Conservation (phyloP, 2,113 vertebrate genomes). For the Sinocyclocheilus anshuiensis region DNA sequence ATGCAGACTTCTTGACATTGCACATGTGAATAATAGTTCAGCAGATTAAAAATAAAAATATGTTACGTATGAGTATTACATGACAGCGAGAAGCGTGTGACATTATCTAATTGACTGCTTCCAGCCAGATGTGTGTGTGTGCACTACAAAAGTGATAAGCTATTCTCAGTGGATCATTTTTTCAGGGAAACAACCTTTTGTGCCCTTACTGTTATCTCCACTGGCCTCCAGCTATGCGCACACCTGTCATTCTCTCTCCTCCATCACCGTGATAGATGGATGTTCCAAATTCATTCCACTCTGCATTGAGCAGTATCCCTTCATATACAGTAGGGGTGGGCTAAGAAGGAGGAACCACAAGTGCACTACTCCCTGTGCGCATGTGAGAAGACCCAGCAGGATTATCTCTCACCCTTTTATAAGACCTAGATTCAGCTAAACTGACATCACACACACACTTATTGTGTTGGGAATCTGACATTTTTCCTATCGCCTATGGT, state of each 20-base stretch:
- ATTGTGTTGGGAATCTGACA: neutral
- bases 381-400: neutral
- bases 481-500: neutral
- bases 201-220: constrained; percentile 51
- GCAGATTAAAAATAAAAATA: neutral
- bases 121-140: neutral
- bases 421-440: constrained; percentile 2
- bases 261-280: constrained; percentile 56
- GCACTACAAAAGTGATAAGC: constrained; percentile 54
- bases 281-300: constrained; percentile 35
- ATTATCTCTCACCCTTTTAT: constrained; percentile 42
- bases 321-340: neutral
- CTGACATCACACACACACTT: neutral
- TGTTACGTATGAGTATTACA: neutral
- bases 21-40: neutral
- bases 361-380: neutral
- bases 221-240: constrained; percentile 41
- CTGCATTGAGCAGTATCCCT: constrained; percentile 3
- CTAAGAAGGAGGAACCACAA: constrained; percentile 10
- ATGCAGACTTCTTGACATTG: neutral
- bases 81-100: neutral
- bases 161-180: constrained; percentile 58
- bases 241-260: constrained; percentile 32
- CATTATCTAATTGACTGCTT: constrained; percentile 24
- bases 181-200: constrained; percentile 59